A percentile compares a stretch with the other conserved stretches of the same genome.
Conservation (phyloP, 2,113 vertebrate species). For the Ciconia boyciana region DNA sequence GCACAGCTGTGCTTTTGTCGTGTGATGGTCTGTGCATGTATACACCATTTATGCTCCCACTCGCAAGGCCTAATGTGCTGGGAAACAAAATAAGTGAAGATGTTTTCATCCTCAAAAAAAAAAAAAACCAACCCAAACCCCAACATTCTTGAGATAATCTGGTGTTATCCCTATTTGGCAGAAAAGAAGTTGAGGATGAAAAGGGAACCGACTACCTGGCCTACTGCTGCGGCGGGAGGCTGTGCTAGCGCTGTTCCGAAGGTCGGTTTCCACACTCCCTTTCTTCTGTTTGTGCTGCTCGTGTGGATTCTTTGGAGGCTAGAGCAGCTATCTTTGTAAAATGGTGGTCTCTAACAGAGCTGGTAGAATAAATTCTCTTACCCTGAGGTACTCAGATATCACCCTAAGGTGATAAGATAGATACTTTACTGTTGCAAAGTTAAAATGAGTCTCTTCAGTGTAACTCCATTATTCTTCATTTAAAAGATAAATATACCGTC, state of each 20-base stretch:
- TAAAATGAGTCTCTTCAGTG: slow-evolving; percentile 4
- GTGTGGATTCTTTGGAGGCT: background rate
- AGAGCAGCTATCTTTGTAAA: background rate
- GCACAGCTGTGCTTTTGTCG: background rate
- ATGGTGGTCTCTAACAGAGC: background rate
- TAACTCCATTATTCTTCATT: slow-evolving; percentile 67
- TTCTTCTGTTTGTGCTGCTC: background rate
- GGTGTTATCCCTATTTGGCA: background rate
- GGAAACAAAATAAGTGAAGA: background rate
- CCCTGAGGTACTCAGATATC: background rate
- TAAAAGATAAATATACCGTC: slow-evolving; percentile 53
- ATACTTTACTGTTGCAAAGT: background rate
- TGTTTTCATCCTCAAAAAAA: background rate
- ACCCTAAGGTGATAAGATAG: background rate
- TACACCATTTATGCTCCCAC: background rate
- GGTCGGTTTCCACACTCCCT: background rate
- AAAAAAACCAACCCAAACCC: background rate
- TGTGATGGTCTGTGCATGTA: background rate
- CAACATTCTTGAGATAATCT: background rate
- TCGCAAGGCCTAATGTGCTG: background rate
- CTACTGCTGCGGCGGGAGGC: accelerated
- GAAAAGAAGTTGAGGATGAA: background rate
- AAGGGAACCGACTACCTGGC: background rate
- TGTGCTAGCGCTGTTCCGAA: background rate
- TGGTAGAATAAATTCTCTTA: background rate